Evolutionary conservation across 2,888 invertebrate genomes (phyloP).

Genomic region (Sturmia bella): DNA sequence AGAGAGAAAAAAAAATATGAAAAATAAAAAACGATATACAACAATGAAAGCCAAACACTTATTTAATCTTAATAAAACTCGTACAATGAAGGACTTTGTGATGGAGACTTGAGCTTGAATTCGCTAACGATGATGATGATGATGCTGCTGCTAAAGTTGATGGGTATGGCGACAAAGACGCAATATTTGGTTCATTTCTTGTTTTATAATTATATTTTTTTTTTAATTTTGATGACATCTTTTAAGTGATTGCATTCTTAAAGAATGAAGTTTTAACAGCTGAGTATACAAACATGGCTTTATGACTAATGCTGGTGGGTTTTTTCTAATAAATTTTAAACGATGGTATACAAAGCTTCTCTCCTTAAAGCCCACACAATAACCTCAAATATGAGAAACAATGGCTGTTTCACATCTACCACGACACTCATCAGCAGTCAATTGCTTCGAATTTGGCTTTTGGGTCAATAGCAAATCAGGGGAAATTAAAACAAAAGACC

Average conservation of each 20-base stretch:
- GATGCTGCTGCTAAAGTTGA: constrained; percentile 22
- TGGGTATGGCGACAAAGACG: constrained; percentile 54
- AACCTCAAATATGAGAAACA: no score
- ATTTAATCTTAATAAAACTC: constrained; percentile 17
- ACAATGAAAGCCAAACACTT: constrained; percentile 16
- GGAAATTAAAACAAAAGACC: no score
- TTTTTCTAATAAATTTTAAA: no score
- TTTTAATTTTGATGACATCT: constrained; percentile 60
- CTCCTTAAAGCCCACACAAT: no score
- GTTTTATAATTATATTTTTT: constrained; percentile 1
- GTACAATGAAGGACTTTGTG: constrained; percentile 63
- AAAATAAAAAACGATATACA: constrained; percentile 21
- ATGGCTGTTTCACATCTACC: no score
- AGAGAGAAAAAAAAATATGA: constrained; percentile 17
- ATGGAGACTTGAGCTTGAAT: constrained; percentile 52
- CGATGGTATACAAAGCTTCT: no score
- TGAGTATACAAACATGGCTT: no score
- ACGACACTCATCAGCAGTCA: no score
- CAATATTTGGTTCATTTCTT: constrained; percentile 39
- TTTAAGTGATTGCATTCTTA: constrained; percentile 64
- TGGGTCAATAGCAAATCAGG: no score
- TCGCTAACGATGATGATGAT: constrained; percentile 47
- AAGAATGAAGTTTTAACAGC: no score
- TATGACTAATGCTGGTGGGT: no score
- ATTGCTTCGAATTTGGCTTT: no score